A percentile compares a stretch with the other conserved stretches of the same genome.
Conservation (phyloP, 2,888 invertebrate species). For the Ichneumon xanthorius region DNA sequence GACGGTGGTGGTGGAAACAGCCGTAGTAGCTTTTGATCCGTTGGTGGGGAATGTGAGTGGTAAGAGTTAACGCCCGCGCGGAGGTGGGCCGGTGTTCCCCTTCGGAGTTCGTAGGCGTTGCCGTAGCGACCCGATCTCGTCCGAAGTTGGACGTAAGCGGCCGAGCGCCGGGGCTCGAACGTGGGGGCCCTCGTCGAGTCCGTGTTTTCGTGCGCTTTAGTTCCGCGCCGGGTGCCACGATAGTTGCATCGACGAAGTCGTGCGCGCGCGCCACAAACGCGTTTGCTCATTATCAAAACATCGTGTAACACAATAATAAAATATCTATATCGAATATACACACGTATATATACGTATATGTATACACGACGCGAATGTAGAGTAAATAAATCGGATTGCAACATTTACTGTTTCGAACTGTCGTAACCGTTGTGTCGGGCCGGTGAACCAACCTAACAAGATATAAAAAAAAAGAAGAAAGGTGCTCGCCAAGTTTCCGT, state of each 20-base stretch:
- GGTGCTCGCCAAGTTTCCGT: background rate
- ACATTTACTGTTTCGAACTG: background rate
- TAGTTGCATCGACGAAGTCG: slow-evolving; percentile 82
- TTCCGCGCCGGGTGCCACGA: slow-evolving; percentile 85
- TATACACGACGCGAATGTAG: background rate
- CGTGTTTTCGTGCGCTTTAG: slow-evolving; percentile 83
- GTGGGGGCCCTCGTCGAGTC: slow-evolving; percentile 79
- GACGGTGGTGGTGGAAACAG: slow-evolving; percentile 5
- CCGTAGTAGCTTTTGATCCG: slow-evolving; percentile 4
- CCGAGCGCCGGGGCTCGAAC: slow-evolving; percentile 69
- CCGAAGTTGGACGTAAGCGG: slow-evolving; percentile 71
- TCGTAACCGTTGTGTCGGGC: slow-evolving; percentile 6
- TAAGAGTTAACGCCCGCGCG: slow-evolving; percentile 81
- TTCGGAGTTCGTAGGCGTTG: slow-evolving; percentile 75
- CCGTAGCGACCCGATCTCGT: slow-evolving; percentile 66
- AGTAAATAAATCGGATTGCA: background rate
- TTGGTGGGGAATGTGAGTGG: slow-evolving; percentile 1
- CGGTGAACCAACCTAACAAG: background rate
- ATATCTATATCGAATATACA: slow-evolving; percentile 12
- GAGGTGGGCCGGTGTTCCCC: slow-evolving; percentile 74
- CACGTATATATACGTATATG: background rate
- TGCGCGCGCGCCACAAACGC: slow-evolving; percentile 68
- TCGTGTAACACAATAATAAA: slow-evolving; percentile 32
- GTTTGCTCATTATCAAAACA: slow-evolving; percentile 51
- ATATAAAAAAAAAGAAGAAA: background rate